phyloP scores from a whole-genome alignment of 2,113 vertebrate species.

The Rafetus swinhoei region DNA sequence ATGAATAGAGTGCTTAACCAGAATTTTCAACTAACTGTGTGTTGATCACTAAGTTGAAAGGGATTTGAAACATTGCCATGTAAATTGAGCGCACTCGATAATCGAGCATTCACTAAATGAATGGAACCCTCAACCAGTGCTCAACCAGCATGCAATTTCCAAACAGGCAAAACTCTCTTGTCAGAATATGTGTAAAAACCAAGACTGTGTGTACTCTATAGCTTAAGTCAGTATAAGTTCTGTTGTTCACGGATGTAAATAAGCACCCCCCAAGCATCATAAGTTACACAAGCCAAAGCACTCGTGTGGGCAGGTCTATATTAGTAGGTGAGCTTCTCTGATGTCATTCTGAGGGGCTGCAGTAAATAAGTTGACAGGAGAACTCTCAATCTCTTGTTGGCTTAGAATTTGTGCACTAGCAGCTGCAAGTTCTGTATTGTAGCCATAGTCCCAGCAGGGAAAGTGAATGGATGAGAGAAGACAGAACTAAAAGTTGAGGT shows the following conservation, averaged over 20 bases:
- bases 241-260: too few relatives aligned
- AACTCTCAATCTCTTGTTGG: too few relatives aligned
- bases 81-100: neutral
- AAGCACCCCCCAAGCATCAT: too few relatives aligned
- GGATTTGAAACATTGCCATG: neutral
- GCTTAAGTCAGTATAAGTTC: too few relatives aligned
- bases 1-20: neutral
- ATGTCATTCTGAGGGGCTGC: too few relatives aligned
- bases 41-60: neutral
- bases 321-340: too few relatives aligned
- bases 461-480: neutral
- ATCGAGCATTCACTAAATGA: neutral
- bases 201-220: too few relatives aligned
- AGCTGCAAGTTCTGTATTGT: too few relatives aligned
- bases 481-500: neutral
- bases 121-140: neutral
- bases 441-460: neutral
- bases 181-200: neutral
- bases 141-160: neutral
- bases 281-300: too few relatives aligned
- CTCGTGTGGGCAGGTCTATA: too few relatives aligned
- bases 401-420: too few relatives aligned
- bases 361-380: too few relatives aligned
- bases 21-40: neutral
- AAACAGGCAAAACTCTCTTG: neutral